Evolutionary conservation across 2,113 vertebrate species (phyloP).

Genomic region (Limanda limanda): DNA sequence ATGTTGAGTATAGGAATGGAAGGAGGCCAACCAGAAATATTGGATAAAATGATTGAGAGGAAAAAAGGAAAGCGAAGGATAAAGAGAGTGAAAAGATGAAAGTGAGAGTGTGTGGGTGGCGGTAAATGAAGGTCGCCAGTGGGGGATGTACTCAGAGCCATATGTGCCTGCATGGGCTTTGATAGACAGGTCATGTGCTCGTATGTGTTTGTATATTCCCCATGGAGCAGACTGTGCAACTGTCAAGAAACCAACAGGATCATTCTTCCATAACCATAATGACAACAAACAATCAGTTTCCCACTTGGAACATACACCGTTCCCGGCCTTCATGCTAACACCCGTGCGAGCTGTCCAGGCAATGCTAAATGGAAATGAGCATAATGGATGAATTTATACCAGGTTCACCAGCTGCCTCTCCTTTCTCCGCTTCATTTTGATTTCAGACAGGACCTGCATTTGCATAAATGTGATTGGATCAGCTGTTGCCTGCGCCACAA

Average conservation of each 20-base stretch:
- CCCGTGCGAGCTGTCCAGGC: no score
- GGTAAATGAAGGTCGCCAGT: slow-evolving; percentile 43
- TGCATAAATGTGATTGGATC: no score
- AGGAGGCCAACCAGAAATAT: neutral
- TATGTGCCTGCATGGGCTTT: slow-evolving; percentile 37
- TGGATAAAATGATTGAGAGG: neutral
- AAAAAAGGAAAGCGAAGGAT: neutral
- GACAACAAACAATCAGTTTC: no score
- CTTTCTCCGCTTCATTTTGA: no score
- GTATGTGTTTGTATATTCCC: neutral
- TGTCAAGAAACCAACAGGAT: neutral
- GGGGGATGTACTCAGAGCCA: slow-evolving; percentile 28
- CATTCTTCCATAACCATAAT: no score
- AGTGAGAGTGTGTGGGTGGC: slow-evolving; percentile 24
- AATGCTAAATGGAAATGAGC: no score
- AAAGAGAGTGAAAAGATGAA: slow-evolving; percentile 13
- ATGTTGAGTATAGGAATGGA: neutral
- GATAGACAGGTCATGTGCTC: slow-evolving; percentile 35
- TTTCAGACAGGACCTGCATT: no score
- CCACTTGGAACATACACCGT: no score
- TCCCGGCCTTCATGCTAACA: no score
- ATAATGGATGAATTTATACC: no score
- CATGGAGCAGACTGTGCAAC: neutral
- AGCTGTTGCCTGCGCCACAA: no score
- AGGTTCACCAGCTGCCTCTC: no score